Evolutionary conservation across 2,113 vertebrate species (phyloP), one percentile per base, ranked within the genome.

Genomic region (Xyrauchen texanus): DNA sequence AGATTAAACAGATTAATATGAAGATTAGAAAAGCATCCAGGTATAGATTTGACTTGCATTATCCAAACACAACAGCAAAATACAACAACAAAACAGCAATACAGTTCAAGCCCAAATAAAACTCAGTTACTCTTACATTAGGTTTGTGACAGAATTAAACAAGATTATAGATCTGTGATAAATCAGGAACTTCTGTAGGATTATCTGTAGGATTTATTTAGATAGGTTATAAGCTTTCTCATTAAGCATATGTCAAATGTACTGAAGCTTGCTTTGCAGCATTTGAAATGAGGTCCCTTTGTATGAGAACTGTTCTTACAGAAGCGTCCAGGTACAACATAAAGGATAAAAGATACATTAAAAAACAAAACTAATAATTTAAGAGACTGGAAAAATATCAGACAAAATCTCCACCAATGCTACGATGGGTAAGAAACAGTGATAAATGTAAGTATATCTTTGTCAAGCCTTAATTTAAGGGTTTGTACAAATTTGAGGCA

Each of bases 351-450:
- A 47, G 15, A 46, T 63, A 55, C 9, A 71, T 64, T 64, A 63
- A 66, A 69, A 66, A 42, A 75, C 45, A 83, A 57, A 76, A 65
- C 49, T 44, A 74, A 55, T 42, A 53, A 76, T n/a, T 67, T 46
- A 63, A 58, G 6, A 63, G 21, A 69, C 53, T 45, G 60, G 53
- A n/a, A n/a, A 69, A 53, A 70, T 1, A 42, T 4, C 13, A 74
- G 47, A 78, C 67, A 13, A n/a, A 77, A 46, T 15, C 53, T 46
- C 4, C n/a, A 72, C 16, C 16, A 34, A 34, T 53, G 6, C n/a
- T 47, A 47, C 21, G 42, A n/a, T 45, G 68, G 3, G 13, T 57
- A 21, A 21, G 68, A 70, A 44, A 15, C 10, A 13, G 44, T 8
- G 51, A 10, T 10, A 53, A 57, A 44, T 44, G 68, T 53, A 42